A percentile compares a stretch with the other conserved stretches of the same genome.
These are phyloP conservation scores for Clarias macrocephalus DNA, from an alignment of 2,113 vertebrate genomes.

Conservation along the genomic window DNA sequence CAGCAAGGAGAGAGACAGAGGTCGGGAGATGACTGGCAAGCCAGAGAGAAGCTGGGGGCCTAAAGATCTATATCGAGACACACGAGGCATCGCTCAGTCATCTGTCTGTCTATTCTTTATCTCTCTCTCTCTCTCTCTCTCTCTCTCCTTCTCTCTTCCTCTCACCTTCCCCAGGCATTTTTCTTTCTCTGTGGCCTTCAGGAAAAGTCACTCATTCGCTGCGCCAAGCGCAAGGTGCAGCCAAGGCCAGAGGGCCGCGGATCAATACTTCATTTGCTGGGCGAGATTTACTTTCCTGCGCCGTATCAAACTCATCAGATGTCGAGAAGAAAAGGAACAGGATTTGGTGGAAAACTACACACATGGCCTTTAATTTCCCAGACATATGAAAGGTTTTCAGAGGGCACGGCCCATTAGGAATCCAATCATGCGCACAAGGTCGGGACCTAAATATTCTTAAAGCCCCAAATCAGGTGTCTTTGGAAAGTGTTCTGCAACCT, in stretches of 20 bases:
- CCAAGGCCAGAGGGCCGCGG: slow-evolving; percentile 51
- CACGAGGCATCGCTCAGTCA: slow-evolving; percentile 26
- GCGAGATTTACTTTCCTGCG: slow-evolving; percentile 48
- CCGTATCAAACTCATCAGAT: slow-evolving; percentile 52
- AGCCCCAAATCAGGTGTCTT: slow-evolving; percentile 2
- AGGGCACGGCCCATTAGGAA: slow-evolving; percentile 39
- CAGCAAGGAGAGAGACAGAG: slow-evolving; percentile 48
- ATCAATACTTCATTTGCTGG: slow-evolving; percentile 61
- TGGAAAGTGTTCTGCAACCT: background rate
- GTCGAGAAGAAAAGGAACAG: slow-evolving; percentile 43
- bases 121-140: background rate
- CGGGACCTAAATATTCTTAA: slow-evolving; percentile 22
- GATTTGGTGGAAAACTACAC: slow-evolving; percentile 40
- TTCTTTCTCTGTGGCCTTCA: slow-evolving; percentile 75
- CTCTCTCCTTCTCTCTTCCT: background rate
- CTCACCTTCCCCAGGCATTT: slow-evolving; percentile 15
- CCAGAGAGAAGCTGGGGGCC: slow-evolving; percentile 34
- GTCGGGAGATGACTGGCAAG: slow-evolving; percentile 48
- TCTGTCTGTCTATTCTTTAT: slow-evolving; percentile 29
- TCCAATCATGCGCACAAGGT: slow-evolving; percentile 13
- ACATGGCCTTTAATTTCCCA: slow-evolving; percentile 45
- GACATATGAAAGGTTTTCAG: slow-evolving; percentile 26
- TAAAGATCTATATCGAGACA: slow-evolving; percentile 50
- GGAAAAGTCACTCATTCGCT: slow-evolving; percentile 98
- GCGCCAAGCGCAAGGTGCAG: slow-evolving; percentile 56